Percentiles rank a stretch among this genome's conserved stretches.
Evolutionary conservation across 2,888 invertebrate genomes (phyloP).

Genomic region (Thyatira batis): DNA sequence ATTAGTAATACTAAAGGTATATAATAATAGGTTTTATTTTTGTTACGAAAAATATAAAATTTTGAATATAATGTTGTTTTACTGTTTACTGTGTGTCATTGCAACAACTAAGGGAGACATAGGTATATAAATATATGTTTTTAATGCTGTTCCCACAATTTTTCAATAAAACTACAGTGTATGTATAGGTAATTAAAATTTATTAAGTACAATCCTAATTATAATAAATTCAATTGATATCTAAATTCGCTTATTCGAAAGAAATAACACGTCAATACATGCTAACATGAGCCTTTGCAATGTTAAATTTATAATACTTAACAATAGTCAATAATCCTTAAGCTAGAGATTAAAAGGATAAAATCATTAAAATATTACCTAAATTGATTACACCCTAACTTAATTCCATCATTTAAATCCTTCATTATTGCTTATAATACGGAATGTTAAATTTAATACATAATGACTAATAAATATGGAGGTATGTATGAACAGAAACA

Average conservation of each 20-base stretch:
- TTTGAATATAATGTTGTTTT: slow-evolving; percentile 35
- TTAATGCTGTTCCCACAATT: too few species aligned
- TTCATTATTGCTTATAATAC: not conserved
- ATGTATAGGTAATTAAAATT: slow-evolving; percentile 15
- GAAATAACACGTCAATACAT: not conserved
- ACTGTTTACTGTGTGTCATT: not conserved
- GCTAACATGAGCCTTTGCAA: not conserved
- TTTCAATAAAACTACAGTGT: too few species aligned
- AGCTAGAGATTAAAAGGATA: not conserved
- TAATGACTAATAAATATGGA: too few species aligned
- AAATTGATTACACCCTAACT: not conserved
- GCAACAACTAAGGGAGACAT: too few species aligned
- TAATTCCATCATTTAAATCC: too few species aligned
- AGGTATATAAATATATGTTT: too few species aligned
- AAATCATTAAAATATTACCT: not conserved
- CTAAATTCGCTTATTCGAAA: not conserved
- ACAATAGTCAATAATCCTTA: not conserved
- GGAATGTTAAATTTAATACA: not conserved
- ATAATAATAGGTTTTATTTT: slow-evolving; percentile 69
- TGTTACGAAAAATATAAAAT: slow-evolving; percentile 61
- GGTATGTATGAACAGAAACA: too few species aligned
- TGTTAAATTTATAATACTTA: not conserved
- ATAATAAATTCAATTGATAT: slow-evolving; percentile 31
- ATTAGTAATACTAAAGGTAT: slow-evolving; percentile 39
- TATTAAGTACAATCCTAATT: slow-evolving; percentile 26